Percentiles rank a stretch among this genome's conserved stretches.
Conservation (phyloP, 1,140 invertebrate genomes). For the Berghia stephanieae region DNA sequence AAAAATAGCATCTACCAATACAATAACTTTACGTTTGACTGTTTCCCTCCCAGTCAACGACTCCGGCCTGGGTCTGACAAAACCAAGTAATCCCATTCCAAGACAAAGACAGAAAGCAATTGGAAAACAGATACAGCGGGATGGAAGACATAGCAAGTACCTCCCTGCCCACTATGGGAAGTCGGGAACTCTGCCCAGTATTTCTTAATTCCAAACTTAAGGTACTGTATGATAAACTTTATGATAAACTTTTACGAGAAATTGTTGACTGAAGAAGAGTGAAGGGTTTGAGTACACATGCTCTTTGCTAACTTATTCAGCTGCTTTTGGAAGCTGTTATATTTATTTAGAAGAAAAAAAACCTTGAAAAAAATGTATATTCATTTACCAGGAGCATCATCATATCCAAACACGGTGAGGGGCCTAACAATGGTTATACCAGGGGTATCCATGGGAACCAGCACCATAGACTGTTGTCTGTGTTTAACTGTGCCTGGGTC, state of each 20-base stretch:
- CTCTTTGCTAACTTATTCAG: background rate
- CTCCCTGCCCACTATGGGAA: no score
- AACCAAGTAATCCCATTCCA: no score
- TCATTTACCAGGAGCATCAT: conserved; percentile 66
- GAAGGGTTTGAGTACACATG: background rate
- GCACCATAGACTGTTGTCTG: conserved; percentile 69
- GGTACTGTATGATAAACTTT: background rate
- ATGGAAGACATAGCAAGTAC: no score
- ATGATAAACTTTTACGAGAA: background rate
- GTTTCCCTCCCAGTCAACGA: no score
- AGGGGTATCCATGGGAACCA: conserved; percentile 68
- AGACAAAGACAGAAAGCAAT: no score
- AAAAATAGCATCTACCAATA: background rate
- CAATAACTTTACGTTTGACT: no score
- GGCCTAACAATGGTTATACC: conserved; percentile 67
- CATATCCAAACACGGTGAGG: conserved; percentile 65
- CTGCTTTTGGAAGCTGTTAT: background rate
- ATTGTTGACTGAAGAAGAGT: background rate
- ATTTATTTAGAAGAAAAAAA: background rate
- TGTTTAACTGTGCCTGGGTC: conserved; percentile 52
- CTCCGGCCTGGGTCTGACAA: no score
- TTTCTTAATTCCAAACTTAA: no score
- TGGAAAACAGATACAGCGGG: no score
- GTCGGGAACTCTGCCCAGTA: no score
- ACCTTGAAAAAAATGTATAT: background rate